Evolutionary conservation across 2,888 invertebrate species (phyloP), one percentile per base, ranked within the genome.

Genomic region (Galerucella calmariensis): DNA sequence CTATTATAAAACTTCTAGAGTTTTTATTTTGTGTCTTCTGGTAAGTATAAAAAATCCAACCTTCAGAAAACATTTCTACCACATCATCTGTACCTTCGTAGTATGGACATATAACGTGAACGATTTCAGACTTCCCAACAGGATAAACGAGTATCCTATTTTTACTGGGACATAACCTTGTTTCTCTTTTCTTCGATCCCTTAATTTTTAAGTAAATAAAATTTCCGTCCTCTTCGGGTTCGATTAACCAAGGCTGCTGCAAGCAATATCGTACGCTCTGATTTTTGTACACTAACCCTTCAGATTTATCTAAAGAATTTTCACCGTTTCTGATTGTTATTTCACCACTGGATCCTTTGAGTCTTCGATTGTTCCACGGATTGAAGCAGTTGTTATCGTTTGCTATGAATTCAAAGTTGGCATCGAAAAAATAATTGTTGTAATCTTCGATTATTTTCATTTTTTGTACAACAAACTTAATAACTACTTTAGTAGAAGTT

Each of bases 361-460:
- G 85, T 77, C 91, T 88, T 67, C 93, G 88, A 67, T 91, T 92
- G 44, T 92, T 92, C 88, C 92, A 92, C 24, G 91, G 91, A 51
- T 91, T 90, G 0, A 92, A 89, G 84, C 94, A 94, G n/a, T 87
- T 86, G 74, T 91, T 91, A 3, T 90, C 89, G 10, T 89, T 90
- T 0, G 91, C 89, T 66, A 92, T 87, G 85, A 92, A 93, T 83
- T 92, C 92, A 81, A 92, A 93, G 84, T 91, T 92, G 0, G 92
- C 93, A 82, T 95, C 94, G 87, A 95, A 94, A 84, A 92, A 91
- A 86, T 94, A 94, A 84, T 94, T 92, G 73, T 92, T 90, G 83
- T 94, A 94, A 88, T 95, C 94, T 87, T 95, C 93, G 9, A 93
- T 92, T 73, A 94, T 92, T 87, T 93, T 92, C 95, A 96, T 94